Evolutionary conservation across 2,113 vertebrate species (phyloP).

Genomic region (cat (Felis catus)): F.catus_Fca126_mat1.0 CM031412.1:67379501-67380000

Average conservation of each 20-base stretch:
- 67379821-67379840: not conserved
- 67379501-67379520: too few relatives aligned
- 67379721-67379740: too few relatives aligned
- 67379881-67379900: not conserved
- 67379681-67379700: too few relatives aligned
- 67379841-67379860: not conserved
- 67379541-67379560: not conserved
- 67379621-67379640: not conserved
- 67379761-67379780: not conserved
- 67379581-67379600: not conserved
- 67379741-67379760: not conserved
- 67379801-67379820: not conserved
- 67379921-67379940: not conserved
- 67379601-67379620: not conserved
- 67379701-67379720: too few relatives aligned
- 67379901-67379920: not conserved
- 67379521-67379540: too few relatives aligned
- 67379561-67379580: not conserved
- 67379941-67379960: not conserved
- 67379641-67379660: not conserved
- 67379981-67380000: not conserved
- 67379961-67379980: not conserved
- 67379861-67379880: not conserved
- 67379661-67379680: not conserved
- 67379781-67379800: not conserved